Conservation (phyloP, 1,140 invertebrate genomes). For the fruit fly (Drosophila melanogaster) region Release_6_plus_ISO1_MT NT_037436.4:368001-368500, state of each 20-base stretch:
- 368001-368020: constrained; percentile 84
- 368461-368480: constrained; percentile 61
- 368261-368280: constrained; percentile 85
- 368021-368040: constrained; percentile 88
- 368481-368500: constrained; percentile 64
- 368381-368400: constrained; percentile 95
- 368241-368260: constrained; percentile 93
- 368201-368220: constrained; percentile 89
- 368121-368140: constrained; percentile 82
- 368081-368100: constrained; percentile 88
- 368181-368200: constrained; percentile 93
- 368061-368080: constrained; percentile 93
- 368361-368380: constrained; percentile 97
- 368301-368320: constrained; percentile 93
- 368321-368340: constrained; percentile 87
- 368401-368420: constrained; percentile 58
- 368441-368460: constrained; percentile 74
- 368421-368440: constrained; percentile 67
- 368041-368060: constrained; percentile 91
- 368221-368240: constrained; percentile 93
- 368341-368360: constrained; percentile 76
- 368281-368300: constrained; percentile 91
- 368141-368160: constrained; percentile 93
- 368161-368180: constrained; percentile 96
- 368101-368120: constrained; percentile 78